Evolutionary conservation across 2,888 invertebrate genomes (phyloP).

Genomic region (Trissolcus japonicus): DNA sequence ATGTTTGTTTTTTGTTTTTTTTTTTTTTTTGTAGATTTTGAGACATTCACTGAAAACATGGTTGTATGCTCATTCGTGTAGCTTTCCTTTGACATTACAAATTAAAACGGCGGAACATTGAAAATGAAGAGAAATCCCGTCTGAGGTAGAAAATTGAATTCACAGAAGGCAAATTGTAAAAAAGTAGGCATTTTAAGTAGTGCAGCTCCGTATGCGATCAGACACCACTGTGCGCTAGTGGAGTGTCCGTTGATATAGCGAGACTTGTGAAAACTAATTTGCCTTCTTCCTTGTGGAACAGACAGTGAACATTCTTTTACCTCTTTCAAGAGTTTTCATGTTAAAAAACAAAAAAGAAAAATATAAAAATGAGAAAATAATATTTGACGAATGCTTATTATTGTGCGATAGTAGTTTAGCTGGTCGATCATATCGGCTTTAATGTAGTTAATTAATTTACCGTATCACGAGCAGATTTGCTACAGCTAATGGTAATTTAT

Average conservation of each 20-base stretch:
- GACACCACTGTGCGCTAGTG: too few species aligned
- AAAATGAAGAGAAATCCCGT: too few species aligned
- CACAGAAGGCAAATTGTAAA: neutral
- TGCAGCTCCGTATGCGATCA: too few species aligned
- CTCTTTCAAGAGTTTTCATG: neutral
- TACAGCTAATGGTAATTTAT: conserved; percentile 44
- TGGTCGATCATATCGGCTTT: conserved; percentile 15
- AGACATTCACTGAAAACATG: too few species aligned
- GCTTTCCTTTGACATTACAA: conserved; percentile 5
- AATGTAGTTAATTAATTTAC: conserved; percentile 39
- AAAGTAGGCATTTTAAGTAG: conserved; percentile 9
- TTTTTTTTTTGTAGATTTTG: conserved; percentile 34
- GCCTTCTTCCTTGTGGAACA: neutral
- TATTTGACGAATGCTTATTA: neutral
- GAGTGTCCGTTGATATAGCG: conserved; percentile 14
- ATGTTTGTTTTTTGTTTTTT: too few species aligned
- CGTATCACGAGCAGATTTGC: conserved; percentile 30
- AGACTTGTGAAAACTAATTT: conserved; percentile 8
- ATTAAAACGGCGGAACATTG: too few species aligned
- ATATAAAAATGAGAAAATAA: neutral
- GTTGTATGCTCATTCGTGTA: too few species aligned
- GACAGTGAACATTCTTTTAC: neutral
- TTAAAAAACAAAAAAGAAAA: neutral
- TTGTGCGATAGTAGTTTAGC: neutral
- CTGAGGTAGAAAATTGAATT: neutral